Evolutionary conservation across 2,113 vertebrate species (phyloP).

Genomic region (Ranitomeya variabilis): DNA sequence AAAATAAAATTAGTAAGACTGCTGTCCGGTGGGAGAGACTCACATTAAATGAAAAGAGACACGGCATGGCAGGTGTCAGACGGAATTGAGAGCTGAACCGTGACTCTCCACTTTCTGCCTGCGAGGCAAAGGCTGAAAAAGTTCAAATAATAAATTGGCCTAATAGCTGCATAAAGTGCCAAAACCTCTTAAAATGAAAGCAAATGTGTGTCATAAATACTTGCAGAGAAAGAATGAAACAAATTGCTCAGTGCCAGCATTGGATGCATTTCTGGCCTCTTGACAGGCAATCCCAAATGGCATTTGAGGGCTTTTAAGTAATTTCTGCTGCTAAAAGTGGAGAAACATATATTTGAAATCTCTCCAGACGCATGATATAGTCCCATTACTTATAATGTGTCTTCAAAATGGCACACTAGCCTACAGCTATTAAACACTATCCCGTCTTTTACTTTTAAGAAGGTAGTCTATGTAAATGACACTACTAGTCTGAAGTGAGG

Average conservation of each 20-base stretch:
- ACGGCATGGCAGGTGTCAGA: constrained; percentile 54
- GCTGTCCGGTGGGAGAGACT: constrained; percentile 38
- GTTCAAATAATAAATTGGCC: constrained; percentile 55
- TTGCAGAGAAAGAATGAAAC: constrained; percentile 51
- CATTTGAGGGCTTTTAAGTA: constrained; percentile 47
- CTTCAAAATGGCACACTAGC: constrained; percentile 32
- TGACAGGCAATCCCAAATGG: constrained; percentile 55
- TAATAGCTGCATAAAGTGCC: constrained; percentile 43
- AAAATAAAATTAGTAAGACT: constrained; percentile 45
- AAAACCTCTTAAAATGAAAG: constrained; percentile 56
- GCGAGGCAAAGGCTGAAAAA: constrained; percentile 48
- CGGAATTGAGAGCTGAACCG: constrained; percentile 33
- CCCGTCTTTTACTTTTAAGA: not conserved
- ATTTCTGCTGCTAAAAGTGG: constrained; percentile 45
- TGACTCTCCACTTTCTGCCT: constrained; percentile 39
- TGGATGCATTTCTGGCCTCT: constrained; percentile 50
- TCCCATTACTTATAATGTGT: constrained; percentile 46
- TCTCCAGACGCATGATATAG: constrained; percentile 23
- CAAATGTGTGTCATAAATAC: constrained; percentile 58
- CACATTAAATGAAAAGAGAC: constrained; percentile 44
- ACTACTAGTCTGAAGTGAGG: not conserved
- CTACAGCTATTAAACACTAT: not conserved
- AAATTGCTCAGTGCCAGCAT: constrained; percentile 49
- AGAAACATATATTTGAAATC: constrained; percentile 16
- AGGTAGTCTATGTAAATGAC: not conserved